These are phyloP conservation scores for Petroica traversi DNA, from an alignment of 2,113 vertebrate species.

Conservation along the genomic window DNA sequence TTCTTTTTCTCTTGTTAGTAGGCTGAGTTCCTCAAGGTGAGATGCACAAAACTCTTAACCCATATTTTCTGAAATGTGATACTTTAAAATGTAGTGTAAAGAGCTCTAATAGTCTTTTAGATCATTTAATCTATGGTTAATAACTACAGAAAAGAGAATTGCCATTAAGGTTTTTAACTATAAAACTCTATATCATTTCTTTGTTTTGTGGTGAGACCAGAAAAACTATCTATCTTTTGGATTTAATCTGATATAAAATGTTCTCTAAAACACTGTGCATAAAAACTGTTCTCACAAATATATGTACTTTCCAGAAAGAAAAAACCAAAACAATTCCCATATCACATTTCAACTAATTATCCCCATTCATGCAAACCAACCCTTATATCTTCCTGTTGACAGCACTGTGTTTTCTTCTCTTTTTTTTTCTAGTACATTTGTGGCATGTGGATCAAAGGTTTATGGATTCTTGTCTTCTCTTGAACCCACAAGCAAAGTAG, in stretches of 20 bases:
- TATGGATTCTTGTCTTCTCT: conserved; percentile 13
- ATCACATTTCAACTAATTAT: conserved; percentile 31
- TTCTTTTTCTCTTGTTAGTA: not conserved
- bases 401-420: not conserved
- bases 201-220: not conserved
- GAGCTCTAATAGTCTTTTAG: not conserved
- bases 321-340: not conserved
- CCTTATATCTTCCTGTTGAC: conserved; percentile 19
- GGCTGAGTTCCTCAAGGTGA: not conserved
- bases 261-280: not conserved
- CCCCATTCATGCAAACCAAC: not conserved
- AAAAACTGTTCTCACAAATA: not conserved
- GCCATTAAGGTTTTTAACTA: too few relatives aligned
- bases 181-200: not conserved
- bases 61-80: not conserved
- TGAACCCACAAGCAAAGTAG: conserved; percentile 21
- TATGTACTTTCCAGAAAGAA: not conserved
- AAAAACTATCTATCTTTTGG: not conserved
- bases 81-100: not conserved
- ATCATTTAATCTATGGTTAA: not conserved
- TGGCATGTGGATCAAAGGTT: conserved; percentile 6
- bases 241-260: not conserved
- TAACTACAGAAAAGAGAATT: too few relatives aligned
- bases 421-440: not conserved
- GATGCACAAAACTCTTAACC: not conserved